Evolutionary conservation across 2,888 invertebrate genomes (phyloP), one percentile per base, ranked within the genome.

Genomic region (Andrena trimmerana): DNA sequence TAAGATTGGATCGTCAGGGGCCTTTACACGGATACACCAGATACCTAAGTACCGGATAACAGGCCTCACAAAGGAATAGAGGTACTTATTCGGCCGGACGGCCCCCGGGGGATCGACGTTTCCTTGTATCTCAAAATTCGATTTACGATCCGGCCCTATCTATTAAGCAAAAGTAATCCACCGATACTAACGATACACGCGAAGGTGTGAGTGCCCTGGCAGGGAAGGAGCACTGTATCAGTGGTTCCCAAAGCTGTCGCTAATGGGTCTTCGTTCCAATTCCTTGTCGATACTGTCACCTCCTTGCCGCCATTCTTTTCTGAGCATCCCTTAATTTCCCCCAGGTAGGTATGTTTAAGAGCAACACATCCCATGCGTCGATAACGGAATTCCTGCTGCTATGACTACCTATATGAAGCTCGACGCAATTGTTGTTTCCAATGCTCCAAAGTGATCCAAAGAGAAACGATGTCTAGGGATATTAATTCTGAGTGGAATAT

Each of bases 1-100:
- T 93, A 93, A 93, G 93, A 93, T 91, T 93, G 92, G 93, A 92
- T 92, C 91, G 92, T 92, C 92, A 91, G 89, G 83, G 86, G 88
- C 85, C 89, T 89, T 89, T 90, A 88, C 89, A 90, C 78, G 88
- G 86, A 89, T 88, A 88, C 82, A 87, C 89, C 87, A 90, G 91
- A 91, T 90, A 91, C 91, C 89, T 87, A 90, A 92, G 91, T 91
- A 90, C 91, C 90, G 92, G 90, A 90, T 91, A 91, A 91, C 90
- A 90, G 91, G 87, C 29, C 90, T 76, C 80, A 86, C 89, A 85
- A 88, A 89, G 73, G 79, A 76, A 70, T 83, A 80, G 82, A 78
- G 71, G 62, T 74, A 75, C 70, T 80, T 75, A 69, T 77, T 74
- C 71, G 27, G 67, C 29, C 50, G 60, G 72, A 62, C 57, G 42